Conservation (phyloP, 1,140 invertebrate species). For the Saxidomus purpurata region DNA sequence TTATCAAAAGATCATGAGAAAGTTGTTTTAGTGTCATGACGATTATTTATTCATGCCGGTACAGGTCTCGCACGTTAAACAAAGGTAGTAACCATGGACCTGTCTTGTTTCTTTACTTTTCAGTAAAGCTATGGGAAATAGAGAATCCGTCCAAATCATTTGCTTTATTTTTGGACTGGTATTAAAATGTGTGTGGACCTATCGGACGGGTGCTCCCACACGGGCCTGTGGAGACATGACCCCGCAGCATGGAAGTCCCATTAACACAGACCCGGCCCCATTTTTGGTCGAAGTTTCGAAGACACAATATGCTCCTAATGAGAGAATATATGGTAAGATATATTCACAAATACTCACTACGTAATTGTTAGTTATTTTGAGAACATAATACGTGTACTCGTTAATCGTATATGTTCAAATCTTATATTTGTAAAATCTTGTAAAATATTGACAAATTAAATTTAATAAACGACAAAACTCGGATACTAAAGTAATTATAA, state of each 20-base stretch:
- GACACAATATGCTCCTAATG: slow-evolving; percentile 59
- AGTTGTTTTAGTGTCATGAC: not conserved
- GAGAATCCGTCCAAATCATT: not conserved
- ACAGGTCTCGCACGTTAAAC: too few relatives aligned
- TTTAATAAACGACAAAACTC: too few relatives aligned
- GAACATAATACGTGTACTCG: too few relatives aligned
- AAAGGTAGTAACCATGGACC: too few relatives aligned
- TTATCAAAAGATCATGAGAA: not conserved
- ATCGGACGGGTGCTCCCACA: slow-evolving; percentile 60
- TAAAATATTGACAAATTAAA: too few relatives aligned
- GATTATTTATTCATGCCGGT: not conserved
- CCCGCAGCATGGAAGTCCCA: slow-evolving; percentile 54
- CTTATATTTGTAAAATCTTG: too few relatives aligned
- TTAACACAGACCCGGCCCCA: slow-evolving; percentile 51
- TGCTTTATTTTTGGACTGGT: slow-evolving; percentile 27
- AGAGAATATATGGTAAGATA: slow-evolving; percentile 56
- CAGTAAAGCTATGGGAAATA: not conserved
- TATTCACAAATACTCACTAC: too few relatives aligned
- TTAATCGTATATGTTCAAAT: too few relatives aligned
- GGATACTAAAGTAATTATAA: too few relatives aligned
- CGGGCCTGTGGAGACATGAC: slow-evolving; percentile 63
- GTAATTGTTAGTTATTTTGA: too few relatives aligned
- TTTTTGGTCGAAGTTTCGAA: slow-evolving; percentile 63
- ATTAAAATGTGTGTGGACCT: not conserved
- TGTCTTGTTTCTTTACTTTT: not conserved